Evolutionary conservation across 2,888 invertebrate genomes (phyloP).

Genomic region (Andrena chrysosceles): DNA sequence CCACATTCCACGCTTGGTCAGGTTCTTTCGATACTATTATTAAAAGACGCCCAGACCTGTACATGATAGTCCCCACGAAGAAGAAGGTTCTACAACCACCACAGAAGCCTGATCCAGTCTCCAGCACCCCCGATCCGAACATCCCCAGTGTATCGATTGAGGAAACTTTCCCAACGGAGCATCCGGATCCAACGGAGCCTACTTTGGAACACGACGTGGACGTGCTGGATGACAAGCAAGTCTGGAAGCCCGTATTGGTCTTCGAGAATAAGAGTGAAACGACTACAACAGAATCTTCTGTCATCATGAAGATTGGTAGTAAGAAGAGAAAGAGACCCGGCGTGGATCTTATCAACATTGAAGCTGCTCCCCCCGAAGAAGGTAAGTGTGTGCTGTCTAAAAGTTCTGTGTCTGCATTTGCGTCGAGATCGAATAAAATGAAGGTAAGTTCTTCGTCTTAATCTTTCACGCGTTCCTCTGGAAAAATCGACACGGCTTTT

Average conservation of each 20-base stretch:
- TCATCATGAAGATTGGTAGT: constrained; percentile 77
- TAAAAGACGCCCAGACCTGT: constrained; percentile 1
- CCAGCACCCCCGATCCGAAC: constrained; percentile 34
- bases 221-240: constrained; percentile 69
- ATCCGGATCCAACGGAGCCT: constrained; percentile 35
- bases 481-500: constrained; percentile 33
- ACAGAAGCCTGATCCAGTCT: not conserved
- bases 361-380: constrained; percentile 70
- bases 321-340: constrained; percentile 69
- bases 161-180: constrained; percentile 29
- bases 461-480: not conserved
- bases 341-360: constrained; percentile 74
- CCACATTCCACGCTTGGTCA: not conserved
- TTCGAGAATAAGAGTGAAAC: constrained; percentile 74
- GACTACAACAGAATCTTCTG: constrained; percentile 63
- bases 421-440: not conserved
- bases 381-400: constrained; percentile 69
- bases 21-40: not conserved
- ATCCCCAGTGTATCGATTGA: constrained; percentile 72
- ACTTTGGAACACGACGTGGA: constrained; percentile 67
- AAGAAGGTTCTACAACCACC: not conserved
- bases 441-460: constrained; percentile 33
- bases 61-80: not conserved
- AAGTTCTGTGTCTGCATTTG: not conserved
- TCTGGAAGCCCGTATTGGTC: constrained; percentile 77